phyloP scores from a whole-genome alignment of 2,113 vertebrate genomes.

The Cheirogaleus medius region DNA sequence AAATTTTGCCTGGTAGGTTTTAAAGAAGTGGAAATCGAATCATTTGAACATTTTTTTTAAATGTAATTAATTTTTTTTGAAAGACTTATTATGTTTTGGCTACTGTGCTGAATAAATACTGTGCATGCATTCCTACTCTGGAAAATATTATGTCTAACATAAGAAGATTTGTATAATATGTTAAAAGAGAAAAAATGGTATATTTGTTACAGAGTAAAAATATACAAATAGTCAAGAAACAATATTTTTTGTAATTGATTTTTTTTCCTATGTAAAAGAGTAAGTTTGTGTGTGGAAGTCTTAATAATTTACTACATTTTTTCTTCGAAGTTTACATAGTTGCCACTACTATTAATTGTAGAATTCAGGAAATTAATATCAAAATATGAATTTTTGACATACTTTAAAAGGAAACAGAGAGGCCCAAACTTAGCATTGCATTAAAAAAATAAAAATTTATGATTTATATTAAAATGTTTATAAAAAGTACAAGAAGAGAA shows the following conservation, averaged over 20 bases:
- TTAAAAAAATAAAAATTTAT: background rate
- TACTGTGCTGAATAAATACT: background rate
- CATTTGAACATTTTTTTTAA: background rate
- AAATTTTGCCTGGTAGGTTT: background rate
- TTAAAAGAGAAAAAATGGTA: background rate
- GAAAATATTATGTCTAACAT: background rate
- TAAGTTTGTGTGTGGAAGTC: background rate
- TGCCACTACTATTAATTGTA: background rate
- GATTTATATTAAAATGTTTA: background rate
- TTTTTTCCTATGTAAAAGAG: background rate
- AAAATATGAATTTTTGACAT: background rate
- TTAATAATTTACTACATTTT: background rate
- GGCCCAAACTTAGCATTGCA: background rate
- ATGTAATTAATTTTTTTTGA: background rate
- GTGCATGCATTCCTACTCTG: background rate
- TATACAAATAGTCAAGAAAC: background rate
- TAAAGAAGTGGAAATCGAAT: background rate
- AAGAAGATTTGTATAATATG: background rate
- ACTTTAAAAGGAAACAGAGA: conserved; percentile 15
- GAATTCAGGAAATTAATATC: background rate
- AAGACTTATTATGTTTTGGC: background rate
- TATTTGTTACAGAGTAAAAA: background rate
- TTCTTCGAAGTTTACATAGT: background rate
- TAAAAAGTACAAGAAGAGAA: background rate
- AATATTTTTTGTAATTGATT: background rate